Evolutionary conservation across 2,888 invertebrate species (phyloP).

Genomic region (Noctua comes): DNA sequence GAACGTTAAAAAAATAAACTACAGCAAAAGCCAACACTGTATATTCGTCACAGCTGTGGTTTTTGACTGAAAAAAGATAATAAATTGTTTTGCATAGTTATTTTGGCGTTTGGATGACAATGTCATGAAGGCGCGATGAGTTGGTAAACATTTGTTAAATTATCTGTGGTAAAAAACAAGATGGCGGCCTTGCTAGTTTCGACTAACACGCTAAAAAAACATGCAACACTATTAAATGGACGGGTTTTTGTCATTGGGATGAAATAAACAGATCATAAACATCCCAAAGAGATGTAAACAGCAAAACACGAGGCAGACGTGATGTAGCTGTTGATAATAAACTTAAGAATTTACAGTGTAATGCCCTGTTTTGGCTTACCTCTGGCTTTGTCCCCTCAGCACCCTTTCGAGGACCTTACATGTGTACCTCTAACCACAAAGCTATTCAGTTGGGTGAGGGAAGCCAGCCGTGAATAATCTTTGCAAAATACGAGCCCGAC

Average conservation of each 20-base stretch:
- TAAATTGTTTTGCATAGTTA: neutral
- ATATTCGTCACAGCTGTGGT: slow-evolving; percentile 17
- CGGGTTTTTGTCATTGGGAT: slow-evolving; percentile 13
- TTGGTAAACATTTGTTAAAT: neutral
- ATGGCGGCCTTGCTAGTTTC: neutral
- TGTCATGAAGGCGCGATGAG: neutral
- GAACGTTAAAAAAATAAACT: slow-evolving; percentile 41
- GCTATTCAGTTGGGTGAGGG: slow-evolving; percentile 47
- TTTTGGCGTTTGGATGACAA: neutral
- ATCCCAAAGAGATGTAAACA: slow-evolving; percentile 27
- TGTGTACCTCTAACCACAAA: slow-evolving; percentile 58
- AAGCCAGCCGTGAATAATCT: slow-evolving; percentile 60
- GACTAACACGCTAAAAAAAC: neutral
- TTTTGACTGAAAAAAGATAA: slow-evolving; percentile 24
- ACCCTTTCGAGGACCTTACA: slow-evolving; percentile 44
- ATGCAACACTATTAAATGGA: slow-evolving; percentile 1
- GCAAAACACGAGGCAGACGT: slow-evolving; percentile 6
- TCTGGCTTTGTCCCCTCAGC: slow-evolving; percentile 54
- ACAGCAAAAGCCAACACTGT: slow-evolving; percentile 6
- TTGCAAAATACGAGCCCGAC: slow-evolving; percentile 45
- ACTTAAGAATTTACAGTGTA: slow-evolving; percentile 53
- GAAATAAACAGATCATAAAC: slow-evolving; percentile 24
- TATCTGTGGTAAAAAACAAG: neutral
- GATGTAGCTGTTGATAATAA: slow-evolving; percentile 50
- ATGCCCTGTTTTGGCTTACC: slow-evolving; percentile 62